phyloP scores from a whole-genome alignment of 2,888 invertebrate genomes.

The Sinhomidia bicolor region DNA sequence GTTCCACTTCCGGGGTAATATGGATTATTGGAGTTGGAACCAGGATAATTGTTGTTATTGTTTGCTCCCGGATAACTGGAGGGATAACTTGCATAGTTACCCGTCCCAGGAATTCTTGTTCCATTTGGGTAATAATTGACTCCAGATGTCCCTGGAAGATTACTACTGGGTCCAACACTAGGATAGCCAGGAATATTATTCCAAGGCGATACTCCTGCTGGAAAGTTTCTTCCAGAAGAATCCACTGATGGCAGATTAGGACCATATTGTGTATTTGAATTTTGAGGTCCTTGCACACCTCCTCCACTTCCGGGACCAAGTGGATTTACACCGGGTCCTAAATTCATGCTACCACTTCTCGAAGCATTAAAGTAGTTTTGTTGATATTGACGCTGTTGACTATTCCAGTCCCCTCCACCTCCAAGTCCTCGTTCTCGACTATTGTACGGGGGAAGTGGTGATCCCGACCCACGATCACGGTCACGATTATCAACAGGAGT shows the following conservation, averaged over 20 bases:
- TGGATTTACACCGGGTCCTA: conserved; percentile 26
- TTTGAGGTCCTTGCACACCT: conserved; percentile 33
- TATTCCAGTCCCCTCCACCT: conserved; percentile 44
- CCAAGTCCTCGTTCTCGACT: conserved; percentile 18
- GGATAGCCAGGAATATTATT: conserved; percentile 67
- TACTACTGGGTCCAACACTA: conserved; percentile 62
- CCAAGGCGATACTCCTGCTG: conserved; percentile 19
- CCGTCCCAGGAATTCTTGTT: conserved; percentile 55
- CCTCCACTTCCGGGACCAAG: background rate
- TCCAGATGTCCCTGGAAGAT: conserved; percentile 48
- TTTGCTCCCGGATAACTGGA: conserved; percentile 14
- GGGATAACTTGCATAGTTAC: conserved; percentile 8
- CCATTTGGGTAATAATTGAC: conserved; percentile 59
- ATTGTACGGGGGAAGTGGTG: background rate
- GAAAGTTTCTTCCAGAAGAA: background rate
- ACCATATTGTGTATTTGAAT: background rate
- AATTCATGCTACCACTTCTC: conserved; percentile 62
- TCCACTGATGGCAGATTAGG: conserved; percentile 49
- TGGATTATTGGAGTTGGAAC: conserved; percentile 33
- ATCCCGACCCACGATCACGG: background rate
- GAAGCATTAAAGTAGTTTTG: conserved; percentile 38
- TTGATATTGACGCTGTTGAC: conserved; percentile 28
- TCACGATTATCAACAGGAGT: conserved; percentile 43
- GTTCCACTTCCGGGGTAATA: conserved; percentile 42
- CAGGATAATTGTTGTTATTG: conserved; percentile 33